These are phyloP conservation scores for Geopemphigus sp. DNA, from an alignment of 1,140 invertebrate species.

Conservation along the genomic window DNA sequence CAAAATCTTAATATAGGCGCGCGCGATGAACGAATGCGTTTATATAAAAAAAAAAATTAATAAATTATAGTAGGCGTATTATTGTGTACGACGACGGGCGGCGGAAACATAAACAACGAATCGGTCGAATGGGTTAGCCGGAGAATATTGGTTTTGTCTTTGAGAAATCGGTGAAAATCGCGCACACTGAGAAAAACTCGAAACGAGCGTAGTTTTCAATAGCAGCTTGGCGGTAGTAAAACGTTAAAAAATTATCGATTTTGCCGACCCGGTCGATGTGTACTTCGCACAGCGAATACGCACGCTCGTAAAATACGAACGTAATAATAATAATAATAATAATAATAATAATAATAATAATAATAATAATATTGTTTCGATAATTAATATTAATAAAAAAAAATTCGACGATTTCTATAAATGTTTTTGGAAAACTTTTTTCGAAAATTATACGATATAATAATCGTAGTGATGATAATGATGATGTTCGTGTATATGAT, in stretches of 20 bases:
- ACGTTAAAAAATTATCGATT: no score
- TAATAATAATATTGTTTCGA: neutral
- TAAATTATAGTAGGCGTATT: constrained; percentile 16
- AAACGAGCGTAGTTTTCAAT: no score
- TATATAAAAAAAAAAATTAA: constrained; percentile 31
- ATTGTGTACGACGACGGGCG: neutral
- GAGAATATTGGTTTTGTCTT: no score
- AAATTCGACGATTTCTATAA: no score
- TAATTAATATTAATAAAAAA: no score
- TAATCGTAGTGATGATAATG: constrained; percentile 43
- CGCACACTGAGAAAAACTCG: neutral
- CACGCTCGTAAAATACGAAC: neutral
- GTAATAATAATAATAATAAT: neutral
- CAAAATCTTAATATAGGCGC: constrained; percentile 1
- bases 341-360: neutral
- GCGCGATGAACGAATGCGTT: constrained; percentile 3
- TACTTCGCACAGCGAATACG: neutral
- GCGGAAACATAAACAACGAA: neutral
- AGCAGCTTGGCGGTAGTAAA: no score
- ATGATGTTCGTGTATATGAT: constrained; percentile 44
- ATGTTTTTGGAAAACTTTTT: neutral
- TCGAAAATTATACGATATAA: constrained; percentile 8
- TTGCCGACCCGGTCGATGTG: neutral
- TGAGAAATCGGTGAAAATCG: neutral
- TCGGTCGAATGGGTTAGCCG: no score